Base-by-base conservation (phyloP, 2,888 invertebrate genomes). In the Baronia brevicornis region DNA sequence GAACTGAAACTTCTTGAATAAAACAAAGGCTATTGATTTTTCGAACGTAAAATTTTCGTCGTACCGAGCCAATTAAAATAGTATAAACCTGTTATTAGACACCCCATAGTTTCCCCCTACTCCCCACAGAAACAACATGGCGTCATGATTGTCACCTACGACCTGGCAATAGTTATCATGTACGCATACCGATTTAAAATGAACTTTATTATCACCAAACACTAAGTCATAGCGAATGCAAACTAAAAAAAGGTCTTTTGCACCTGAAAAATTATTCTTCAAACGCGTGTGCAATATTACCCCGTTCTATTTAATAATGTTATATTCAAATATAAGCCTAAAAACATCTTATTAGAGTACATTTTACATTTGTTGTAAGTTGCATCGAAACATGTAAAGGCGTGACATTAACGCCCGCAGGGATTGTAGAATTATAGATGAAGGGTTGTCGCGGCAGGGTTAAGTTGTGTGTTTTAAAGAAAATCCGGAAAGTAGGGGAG, bases 361-460 rank as follows among this genome's bases (percentile, higher is more conserved):
- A 18, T 39, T 47, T 56, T 64, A 14, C 18, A 6, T 7, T 7
- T 34, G 8, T 4, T 31, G 5, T 18, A 38, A 21, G 31, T 44
- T 39, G 68, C 68, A n/a, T 64, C 52, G 59, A 64, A 69, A 67
- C 67, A 65, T 55, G 68, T 55, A 54, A 64, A 84, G 82, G 82
- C 82, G 82, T 80, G 78, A 82, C 78, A 78, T 79, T 84, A 64
- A 61, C 80, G 73, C 80, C 77, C 66, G 65, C 48, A 49, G 64
- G 73, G 70, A 66, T 69, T 68, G 66, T 65, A 50, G 73, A 79
- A 78, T 79, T 69, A 77, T 75, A 57, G 51, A 75, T 72, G 74
- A 78, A 75, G 80, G 72, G 75, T 68, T 66, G 69, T 58, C 53
- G 61, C 55, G 65, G 70, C 59, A 66, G 73, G 78, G 70, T 74